A percentile compares a stretch with the other conserved stretches of the same genome.
Conservation (phyloP, 2,113 vertebrate species). For the Ageneiosus marmoratus region DNA sequence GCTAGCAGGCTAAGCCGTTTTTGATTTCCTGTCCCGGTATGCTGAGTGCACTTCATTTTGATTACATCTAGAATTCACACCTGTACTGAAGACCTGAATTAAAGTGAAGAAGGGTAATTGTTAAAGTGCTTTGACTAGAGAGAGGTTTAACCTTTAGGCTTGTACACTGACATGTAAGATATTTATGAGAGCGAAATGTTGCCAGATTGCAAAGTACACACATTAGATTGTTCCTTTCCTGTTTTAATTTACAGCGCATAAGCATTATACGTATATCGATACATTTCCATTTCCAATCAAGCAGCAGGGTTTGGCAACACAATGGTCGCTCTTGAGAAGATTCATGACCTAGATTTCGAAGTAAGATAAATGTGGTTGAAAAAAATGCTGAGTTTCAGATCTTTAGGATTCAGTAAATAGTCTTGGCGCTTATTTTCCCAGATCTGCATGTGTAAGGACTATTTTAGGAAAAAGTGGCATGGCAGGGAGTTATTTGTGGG, state of each 20-base stretch:
- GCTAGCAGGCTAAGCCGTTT: background rate
- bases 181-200: background rate
- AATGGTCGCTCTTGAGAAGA: background rate
- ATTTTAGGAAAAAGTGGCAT: slow-evolving; percentile 19
- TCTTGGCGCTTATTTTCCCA: background rate
- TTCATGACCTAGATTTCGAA: slow-evolving; percentile 37
- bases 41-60: background rate
- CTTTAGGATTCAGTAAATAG: background rate
- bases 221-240: background rate
- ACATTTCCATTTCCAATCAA: slow-evolving; percentile 13
- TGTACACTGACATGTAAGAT: background rate
- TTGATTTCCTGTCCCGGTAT: background rate
- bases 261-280: slow-evolving; percentile 4
- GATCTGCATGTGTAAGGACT: slow-evolving; percentile 10
- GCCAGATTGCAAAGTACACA: background rate
- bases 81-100: slow-evolving; percentile 1
- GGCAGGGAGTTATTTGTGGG: background rate
- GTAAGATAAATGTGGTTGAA: slow-evolving; percentile 27
- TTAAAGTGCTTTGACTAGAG: background rate
- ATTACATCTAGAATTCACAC: background rate
- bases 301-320: background rate
- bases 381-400: slow-evolving; percentile 32
- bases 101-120: slow-evolving; percentile 4
- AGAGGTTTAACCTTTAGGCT: background rate
- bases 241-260: background rate